These are phyloP conservation scores for Brachylomia viminalis DNA, from an alignment of 2,888 invertebrate genomes.

Conservation along the genomic window DNA sequence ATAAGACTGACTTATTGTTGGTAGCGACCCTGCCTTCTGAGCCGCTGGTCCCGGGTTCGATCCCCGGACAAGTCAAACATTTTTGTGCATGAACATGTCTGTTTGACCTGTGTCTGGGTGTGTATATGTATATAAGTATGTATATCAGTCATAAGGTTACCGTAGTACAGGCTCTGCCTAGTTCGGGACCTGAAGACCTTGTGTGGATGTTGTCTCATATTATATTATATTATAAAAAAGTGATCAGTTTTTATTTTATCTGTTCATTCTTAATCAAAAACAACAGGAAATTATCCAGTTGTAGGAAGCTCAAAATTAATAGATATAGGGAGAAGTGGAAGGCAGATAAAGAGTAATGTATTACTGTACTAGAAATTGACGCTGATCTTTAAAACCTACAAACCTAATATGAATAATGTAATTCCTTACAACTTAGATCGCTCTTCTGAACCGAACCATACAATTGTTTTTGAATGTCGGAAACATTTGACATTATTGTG, in stretches of 20 bases:
- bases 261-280: neutral
- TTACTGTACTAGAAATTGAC: neutral
- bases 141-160: too few relatives aligned
- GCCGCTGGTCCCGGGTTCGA: too few relatives aligned
- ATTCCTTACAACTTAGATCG: neutral
- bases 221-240: neutral
- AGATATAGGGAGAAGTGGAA: neutral
- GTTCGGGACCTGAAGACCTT: too few relatives aligned
- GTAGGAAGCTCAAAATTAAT: neutral
- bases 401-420: neutral
- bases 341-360: neutral
- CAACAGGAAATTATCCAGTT: neutral
- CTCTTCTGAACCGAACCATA: neutral
- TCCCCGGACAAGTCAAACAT: too few relatives aligned
- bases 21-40: too few relatives aligned
- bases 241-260: neutral
- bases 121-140: too few relatives aligned
- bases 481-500: neutral
- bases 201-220: too few relatives aligned
- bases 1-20: too few relatives aligned
- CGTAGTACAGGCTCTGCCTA: too few relatives aligned
- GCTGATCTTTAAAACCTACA: neutral
- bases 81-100: too few relatives aligned
- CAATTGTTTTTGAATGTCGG: neutral
- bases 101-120: too few relatives aligned